These are phyloP conservation scores for Nebria brevicollis DNA, from an alignment of 2,888 invertebrate species.

Conservation along the genomic window DNA sequence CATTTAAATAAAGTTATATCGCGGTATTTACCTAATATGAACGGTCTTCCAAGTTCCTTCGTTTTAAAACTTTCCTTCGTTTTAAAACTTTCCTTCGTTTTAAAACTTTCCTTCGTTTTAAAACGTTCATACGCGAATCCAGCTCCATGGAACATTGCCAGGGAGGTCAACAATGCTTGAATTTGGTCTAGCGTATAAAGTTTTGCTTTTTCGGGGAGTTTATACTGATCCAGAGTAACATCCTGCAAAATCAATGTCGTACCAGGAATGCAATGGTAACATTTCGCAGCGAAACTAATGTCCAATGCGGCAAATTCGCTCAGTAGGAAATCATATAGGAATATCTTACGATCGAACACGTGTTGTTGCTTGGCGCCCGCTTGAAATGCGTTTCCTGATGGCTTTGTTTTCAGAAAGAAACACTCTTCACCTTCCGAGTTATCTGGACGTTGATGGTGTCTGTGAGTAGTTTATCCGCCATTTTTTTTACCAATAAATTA, in stretches of 20 bases:
- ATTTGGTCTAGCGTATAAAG: conserved; percentile 65
- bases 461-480: neutral
- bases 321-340: conserved; percentile 53
- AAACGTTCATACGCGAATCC: conserved; percentile 65
- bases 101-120: conserved; percentile 44
- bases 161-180: conserved; percentile 62
- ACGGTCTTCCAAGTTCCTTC: conserved; percentile 16
- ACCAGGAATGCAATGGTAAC: conserved; percentile 53
- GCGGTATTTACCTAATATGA: neutral
- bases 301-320: conserved; percentile 50
- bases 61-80: conserved; percentile 61
- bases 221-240: conserved; percentile 51
- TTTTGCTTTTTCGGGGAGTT: conserved; percentile 54
- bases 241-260: conserved; percentile 55
- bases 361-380: conserved; percentile 11
- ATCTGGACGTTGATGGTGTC: conserved; percentile 37
- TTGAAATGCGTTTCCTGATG: conserved; percentile 14
- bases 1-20: no score
- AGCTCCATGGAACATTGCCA: conserved; percentile 67
- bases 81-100: no score
- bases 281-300: conserved; percentile 53
- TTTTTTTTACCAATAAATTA: no score
- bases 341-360: conserved; percentile 56
- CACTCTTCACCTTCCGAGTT: neutral
- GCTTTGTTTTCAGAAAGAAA: conserved; percentile 6